These are phyloP conservation scores for Melitaea athalia DNA, from an alignment of 2,888 invertebrate species.

Conservation along the genomic window DNA sequence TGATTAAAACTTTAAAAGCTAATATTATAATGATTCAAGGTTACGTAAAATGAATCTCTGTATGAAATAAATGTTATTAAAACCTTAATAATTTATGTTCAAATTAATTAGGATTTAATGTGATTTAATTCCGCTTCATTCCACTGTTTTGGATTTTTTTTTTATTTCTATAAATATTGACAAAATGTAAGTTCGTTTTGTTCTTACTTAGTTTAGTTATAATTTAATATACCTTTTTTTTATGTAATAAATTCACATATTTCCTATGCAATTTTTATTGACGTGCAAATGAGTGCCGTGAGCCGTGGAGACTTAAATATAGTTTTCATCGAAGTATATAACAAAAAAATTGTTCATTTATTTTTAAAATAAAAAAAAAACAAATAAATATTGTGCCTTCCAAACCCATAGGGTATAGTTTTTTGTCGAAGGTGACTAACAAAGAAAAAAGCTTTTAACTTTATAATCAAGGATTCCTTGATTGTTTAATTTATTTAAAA, in stretches of 20 bases:
- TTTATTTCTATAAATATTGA: constrained; percentile 45
- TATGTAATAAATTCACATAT: constrained; percentile 7
- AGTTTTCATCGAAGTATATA: constrained; percentile 13
- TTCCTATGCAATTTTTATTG: constrained; percentile 30
- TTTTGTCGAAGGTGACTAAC: constrained; percentile 53
- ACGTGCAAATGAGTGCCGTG: constrained; percentile 45
- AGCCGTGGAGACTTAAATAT: constrained; percentile 14
- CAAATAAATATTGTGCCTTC: constrained; percentile 56
- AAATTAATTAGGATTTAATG: constrained; percentile 43
- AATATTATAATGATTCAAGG: constrained; percentile 9
- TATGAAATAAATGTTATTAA: constrained; percentile 27
- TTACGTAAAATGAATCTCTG: constrained; percentile 41
- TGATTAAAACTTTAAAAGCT: constrained; percentile 15
- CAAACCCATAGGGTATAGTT: constrained; percentile 50
- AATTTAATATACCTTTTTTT: constrained; percentile 19
- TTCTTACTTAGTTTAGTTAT: constrained; percentile 38
- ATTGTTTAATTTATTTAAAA: constrained; percentile 55
- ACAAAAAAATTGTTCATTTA: constrained; percentile 45
- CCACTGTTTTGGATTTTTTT: constrained; percentile 55
- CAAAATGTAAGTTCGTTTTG: constrained; percentile 39
- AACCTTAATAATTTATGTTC: constrained; percentile 22
- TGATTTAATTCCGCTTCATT: constrained; percentile 61
- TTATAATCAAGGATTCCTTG: constrained; percentile 50
- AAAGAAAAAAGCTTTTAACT: constrained; percentile 43
- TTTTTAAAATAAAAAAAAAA: constrained; percentile 40